Percentiles rank a stretch among this genome's conserved stretches.
Evolutionary conservation across 2,113 vertebrate genomes (phyloP).

Genomic region (Pseudolaguvia tuberculata): DNA sequence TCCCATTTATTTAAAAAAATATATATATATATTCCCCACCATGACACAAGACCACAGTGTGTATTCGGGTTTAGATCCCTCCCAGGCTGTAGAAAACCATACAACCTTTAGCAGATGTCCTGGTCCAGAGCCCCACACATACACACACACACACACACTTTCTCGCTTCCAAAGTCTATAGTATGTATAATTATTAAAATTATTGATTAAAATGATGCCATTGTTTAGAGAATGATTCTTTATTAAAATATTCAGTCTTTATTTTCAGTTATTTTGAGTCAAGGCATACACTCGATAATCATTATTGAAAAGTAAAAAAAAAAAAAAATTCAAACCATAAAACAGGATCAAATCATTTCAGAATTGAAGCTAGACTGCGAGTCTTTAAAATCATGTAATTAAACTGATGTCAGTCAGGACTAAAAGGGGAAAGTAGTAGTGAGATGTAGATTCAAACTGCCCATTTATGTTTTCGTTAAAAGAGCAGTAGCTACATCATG

Average conservation of each 20-base stretch:
- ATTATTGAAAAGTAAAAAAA: constrained; percentile 38
- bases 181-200: constrained; percentile 33
- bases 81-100: too few species aligned
- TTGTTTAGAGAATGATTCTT: constrained; percentile 43
- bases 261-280: constrained; percentile 48
- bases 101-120: too few species aligned
- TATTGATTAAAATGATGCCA: constrained; percentile 34
- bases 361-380: constrained; percentile 15
- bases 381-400: constrained; percentile 29
- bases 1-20: too few species aligned
- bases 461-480: background rate
- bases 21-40: too few species aligned
- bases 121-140: constrained; percentile 19
- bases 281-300: constrained; percentile 49
- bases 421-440: constrained; percentile 14
- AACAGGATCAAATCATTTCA: constrained; percentile 14
- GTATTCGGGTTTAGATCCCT: too few species aligned
- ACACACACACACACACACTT: constrained; percentile 51
- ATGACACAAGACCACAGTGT: too few species aligned
- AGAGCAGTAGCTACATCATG: constrained; percentile 11
- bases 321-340: background rate
- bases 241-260: constrained; percentile 50
- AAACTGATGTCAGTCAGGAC: constrained; percentile 16
- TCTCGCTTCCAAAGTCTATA: constrained; percentile 39
- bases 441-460: constrained; percentile 1